Percentiles rank a stretch among this genome's conserved stretches.
These are phyloP conservation scores for Tamias sibiricus DNA, from an alignment of 2,113 vertebrate species.

Conservation along the genomic window DNA sequence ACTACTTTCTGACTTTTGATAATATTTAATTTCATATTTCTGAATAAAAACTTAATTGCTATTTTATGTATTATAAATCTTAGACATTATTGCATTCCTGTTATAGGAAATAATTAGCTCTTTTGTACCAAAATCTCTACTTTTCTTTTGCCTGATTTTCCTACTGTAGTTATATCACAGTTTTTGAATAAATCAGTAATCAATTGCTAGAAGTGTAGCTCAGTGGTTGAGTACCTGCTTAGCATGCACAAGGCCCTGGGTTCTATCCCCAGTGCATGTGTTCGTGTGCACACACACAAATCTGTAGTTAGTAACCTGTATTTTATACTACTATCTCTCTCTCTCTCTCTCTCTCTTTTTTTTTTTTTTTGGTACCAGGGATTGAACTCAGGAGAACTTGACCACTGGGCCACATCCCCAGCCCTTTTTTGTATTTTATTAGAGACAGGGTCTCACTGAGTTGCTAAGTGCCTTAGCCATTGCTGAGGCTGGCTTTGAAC, in stretches of 20 bases:
- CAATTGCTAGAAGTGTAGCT: not conserved
- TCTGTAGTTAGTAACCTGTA: not conserved
- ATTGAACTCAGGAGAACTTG: too few relatives aligned
- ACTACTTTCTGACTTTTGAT: slow-evolving; percentile 41
- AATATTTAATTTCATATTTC: slow-evolving; percentile 34
- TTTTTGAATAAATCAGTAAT: slow-evolving; percentile 44
- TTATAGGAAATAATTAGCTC: slow-evolving; percentile 5
- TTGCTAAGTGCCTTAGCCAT: too few relatives aligned
- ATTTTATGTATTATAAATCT: slow-evolving; percentile 39
- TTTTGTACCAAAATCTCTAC: not conserved
- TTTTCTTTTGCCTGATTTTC: not conserved
- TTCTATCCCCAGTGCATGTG: not conserved
- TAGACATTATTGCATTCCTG: not conserved
- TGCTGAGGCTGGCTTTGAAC: too few relatives aligned
- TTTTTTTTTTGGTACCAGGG: too few relatives aligned
- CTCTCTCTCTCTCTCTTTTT: too few relatives aligned
- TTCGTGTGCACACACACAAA: not conserved
- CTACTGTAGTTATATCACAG: not conserved
- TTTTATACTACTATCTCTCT: slow-evolving; percentile 33
- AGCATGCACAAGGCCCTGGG: not conserved
- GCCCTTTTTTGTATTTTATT: too few relatives aligned
- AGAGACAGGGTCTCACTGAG: too few relatives aligned
- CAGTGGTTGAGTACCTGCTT: not conserved
- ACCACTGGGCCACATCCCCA: too few relatives aligned
- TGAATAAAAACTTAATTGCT: slow-evolving; percentile 36